Percentiles rank a stretch among this genome's conserved stretches.
Conservation (phyloP, 2,888 invertebrate species). For the Nemotelus nigrinus region DNA sequence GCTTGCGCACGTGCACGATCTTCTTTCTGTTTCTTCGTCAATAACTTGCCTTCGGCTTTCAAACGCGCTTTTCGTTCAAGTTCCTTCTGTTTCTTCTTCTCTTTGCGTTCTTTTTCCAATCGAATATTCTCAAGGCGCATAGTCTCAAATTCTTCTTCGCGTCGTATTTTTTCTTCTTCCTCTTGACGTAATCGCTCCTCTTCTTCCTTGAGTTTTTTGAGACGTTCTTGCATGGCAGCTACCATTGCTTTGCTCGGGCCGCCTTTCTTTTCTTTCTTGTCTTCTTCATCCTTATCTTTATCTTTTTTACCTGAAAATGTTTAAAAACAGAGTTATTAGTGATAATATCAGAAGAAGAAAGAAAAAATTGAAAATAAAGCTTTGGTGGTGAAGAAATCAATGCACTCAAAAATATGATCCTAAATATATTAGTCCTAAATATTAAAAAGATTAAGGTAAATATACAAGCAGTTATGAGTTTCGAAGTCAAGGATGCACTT, state of each 20-base stretch:
- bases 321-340: background rate
- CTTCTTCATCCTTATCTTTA: conserved; percentile 65
- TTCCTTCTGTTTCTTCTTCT: conserved; percentile 89
- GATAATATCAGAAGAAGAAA: too few relatives aligned
- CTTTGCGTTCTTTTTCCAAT: conserved; percentile 87
- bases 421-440: too few relatives aligned
- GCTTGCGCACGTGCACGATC: conserved; percentile 89
- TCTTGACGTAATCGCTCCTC: conserved; percentile 78
- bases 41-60: conserved; percentile 95
- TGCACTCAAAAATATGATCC: too few relatives aligned
- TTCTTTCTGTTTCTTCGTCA: conserved; percentile 93
- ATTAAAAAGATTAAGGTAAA: too few relatives aligned
- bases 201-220: conserved; percentile 89
- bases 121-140: conserved; percentile 79
- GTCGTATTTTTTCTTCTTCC: conserved; percentile 82
- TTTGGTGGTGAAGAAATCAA: too few relatives aligned
- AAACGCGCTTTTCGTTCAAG: conserved; percentile 91
- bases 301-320: conserved; percentile 64
- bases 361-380: too few relatives aligned
- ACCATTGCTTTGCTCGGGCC: conserved; percentile 88
- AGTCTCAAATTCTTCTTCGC: conserved; percentile 78
- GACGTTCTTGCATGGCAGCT: conserved; percentile 90
- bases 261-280: conserved; percentile 70
- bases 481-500: too few relatives aligned
- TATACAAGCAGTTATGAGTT: too few relatives aligned